Base-by-base conservation (phyloP, 2,113 vertebrate genomes). In the Ammodramus savannarum region DNA sequence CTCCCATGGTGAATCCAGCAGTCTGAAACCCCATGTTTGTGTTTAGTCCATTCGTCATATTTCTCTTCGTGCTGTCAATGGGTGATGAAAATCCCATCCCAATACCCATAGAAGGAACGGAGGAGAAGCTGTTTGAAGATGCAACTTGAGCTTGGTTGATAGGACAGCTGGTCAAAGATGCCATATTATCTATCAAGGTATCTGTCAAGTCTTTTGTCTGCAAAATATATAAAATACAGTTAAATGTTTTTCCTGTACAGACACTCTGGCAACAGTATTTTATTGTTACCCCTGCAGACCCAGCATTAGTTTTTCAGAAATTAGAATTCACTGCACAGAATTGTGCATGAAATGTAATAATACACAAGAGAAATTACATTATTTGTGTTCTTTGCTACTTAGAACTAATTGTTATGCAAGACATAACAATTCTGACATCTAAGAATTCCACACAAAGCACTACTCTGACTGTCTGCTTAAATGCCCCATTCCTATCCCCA, bases 201-300 rank as follows among this genome's bases (percentile, higher is more conserved):
- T 98, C 98, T 76, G 99, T 99, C 96, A 99, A 98, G 96, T 99
- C 99, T 94, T 99, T 99, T 17, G 98, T 98, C 99, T 99, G 97
- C 39, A 98, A 98, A 97, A 95, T 11, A 94, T 13, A 77, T 58
- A 91, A 95, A 82, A 81, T 12, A 23, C 19, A 58, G 32, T 95
- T 87, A 83, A 62, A 78, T 20, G 14, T 11, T 87, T 46, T 75
- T 76, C 11, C 51, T 62, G 9, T 66, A 59, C 10, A 86, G 41
- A 43, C 11, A 25, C 15, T 54, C 13, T 9, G 38, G 44, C 59
- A 80, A 88, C 26, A 87, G 16, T 61, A 73, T 83, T 48, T 78
- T 48, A 63, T 39, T 19, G n/a, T 16, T 34, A 36, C 10, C 54
- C 32, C 41, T 38, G 27, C 10, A 80, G 22, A 93, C 46, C 14